Conservation (phyloP, 64 coral and sea anemone species). For the Dendrophyllia cribrosa region DNA sequence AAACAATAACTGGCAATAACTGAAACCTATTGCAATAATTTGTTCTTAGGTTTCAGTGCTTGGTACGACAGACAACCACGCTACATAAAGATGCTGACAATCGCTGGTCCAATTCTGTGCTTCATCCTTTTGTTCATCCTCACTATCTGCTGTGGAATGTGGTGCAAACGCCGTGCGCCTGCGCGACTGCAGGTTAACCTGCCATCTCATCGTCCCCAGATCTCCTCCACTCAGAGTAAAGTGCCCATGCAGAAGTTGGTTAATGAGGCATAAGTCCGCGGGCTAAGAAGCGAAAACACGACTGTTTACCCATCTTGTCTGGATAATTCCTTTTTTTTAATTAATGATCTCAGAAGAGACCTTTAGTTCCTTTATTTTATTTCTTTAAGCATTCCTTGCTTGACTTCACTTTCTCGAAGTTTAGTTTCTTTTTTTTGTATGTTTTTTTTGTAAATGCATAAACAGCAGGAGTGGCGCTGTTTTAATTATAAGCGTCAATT, state of each 20-base stretch:
- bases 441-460: no score
- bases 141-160: neutral
- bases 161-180: slow-evolving; percentile 20
- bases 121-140: neutral
- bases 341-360: no score
- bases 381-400: no score
- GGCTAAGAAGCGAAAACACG: no score
- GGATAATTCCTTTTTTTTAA: no score
- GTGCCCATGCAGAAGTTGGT: slow-evolving; percentile 9
- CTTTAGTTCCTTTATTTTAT: no score
- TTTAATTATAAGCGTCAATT: no score
- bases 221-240: neutral
- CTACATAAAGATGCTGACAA: slow-evolving; percentile 27
- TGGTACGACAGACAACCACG: slow-evolving; percentile 32
- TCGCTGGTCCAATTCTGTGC: neutral
- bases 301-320: no score
- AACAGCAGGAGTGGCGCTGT: no score
- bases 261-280: neutral
- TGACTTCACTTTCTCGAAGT: no score
- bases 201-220: slow-evolving; percentile 34
- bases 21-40: neutral
- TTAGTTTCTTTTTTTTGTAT: no score
- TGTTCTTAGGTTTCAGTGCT: slow-evolving; percentile 4
- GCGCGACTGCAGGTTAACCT: slow-evolving; percentile 15
- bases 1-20: no score